Base-by-base conservation (phyloP, 1,140 invertebrate species). In the Conus ventricosus region DNA sequence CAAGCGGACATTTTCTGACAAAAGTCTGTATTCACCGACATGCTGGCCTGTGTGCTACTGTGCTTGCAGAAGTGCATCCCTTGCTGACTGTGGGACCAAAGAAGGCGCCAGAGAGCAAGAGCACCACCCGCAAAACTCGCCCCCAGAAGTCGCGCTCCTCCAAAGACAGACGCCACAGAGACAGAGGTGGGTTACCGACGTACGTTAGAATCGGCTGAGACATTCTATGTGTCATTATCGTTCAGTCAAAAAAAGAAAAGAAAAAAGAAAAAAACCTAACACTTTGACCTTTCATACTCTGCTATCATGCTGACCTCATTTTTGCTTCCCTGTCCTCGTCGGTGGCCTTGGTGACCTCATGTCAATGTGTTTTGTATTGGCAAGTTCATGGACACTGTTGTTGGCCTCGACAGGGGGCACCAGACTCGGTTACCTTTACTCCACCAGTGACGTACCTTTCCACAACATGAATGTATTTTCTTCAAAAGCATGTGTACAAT, bases 61-160 rank as follows among this genome's bases (percentile, higher is more conserved):
- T 90, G 94, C 95, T 96, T 60, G 39, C 94, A 97, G 97, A 98
- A 96, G 97, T 97, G 90, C 97, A 98, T 95, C 97, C 98, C 25
- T 88, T 95, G 11, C 83, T 95, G 67, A 95, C 92, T 92, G 84
- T 51, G 27, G 71, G 71, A 15, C 91, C 93, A 17, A 95, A 95
- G 87, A 95, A 95, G 89, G 92, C 92, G 76, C 91, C 91, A 87
- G 93, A 95, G 63, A 93, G 92, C 84, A 89, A 87, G 15, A 90
- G 90, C 55, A 90, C 92, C 87, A 78, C 81, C 71, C 93, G 92
- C 89, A 88, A 90, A 25, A 91, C 90, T 80, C 71, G 91, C 63
- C 90, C 90, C 76, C 91, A 91, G 78, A 90, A 92, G 81, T 88
- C 90, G 54, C 92, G 92, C 87, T 89, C 91, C 78, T 86, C 90